Conservation (phyloP, 2,888 invertebrate genomes). For the Piscicola geometra region DNA sequence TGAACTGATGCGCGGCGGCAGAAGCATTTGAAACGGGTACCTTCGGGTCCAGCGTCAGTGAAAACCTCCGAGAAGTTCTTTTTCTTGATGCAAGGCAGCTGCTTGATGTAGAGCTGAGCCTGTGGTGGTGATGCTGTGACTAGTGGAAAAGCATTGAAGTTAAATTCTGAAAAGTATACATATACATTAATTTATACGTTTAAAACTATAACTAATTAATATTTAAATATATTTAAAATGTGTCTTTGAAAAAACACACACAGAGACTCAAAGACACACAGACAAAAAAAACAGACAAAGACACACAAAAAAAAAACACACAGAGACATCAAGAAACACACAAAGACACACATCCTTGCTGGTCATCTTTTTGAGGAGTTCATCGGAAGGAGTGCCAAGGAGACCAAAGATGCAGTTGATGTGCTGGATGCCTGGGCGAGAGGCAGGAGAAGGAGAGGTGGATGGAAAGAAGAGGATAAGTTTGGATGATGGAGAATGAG, state of each 20-base stretch:
- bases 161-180: background rate
- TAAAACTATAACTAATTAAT: too few relatives aligned
- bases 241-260: too few relatives aligned
- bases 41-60: slow-evolving; percentile 40
- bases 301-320: too few relatives aligned
- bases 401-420: slow-evolving; percentile 34
- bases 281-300: too few relatives aligned
- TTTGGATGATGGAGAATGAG: too few relatives aligned
- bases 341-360: slow-evolving; percentile 27
- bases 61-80: slow-evolving; percentile 41
- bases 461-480: too few relatives aligned
- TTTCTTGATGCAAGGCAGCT: slow-evolving; percentile 35
- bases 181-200: background rate
- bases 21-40: slow-evolving; percentile 37
- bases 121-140: background rate
- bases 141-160: background rate
- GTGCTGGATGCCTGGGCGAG: slow-evolving; percentile 24
- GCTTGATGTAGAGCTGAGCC: slow-evolving; percentile 30
- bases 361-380: slow-evolving; percentile 31
- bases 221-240: too few relatives aligned
- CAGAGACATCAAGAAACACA: too few relatives aligned
- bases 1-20: too few relatives aligned
- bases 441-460: too few relatives aligned
- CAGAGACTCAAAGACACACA: too few relatives aligned
- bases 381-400: slow-evolving; percentile 27